phyloP scores from a whole-genome alignment of 2,113 vertebrate species.

The Chaetops frenatus region DNA sequence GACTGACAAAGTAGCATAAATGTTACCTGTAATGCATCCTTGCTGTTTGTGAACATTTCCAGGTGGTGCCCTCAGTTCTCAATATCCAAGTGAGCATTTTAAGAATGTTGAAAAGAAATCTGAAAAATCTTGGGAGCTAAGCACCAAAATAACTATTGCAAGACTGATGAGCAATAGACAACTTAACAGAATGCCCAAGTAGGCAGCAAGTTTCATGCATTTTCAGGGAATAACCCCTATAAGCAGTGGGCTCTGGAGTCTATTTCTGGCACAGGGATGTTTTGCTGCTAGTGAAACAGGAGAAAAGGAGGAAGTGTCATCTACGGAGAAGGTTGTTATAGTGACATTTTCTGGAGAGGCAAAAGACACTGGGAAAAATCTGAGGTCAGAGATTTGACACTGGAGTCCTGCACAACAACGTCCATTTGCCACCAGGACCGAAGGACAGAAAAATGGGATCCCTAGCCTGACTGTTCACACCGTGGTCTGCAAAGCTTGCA shows the following conservation, averaged over 20 bases:
- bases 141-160: background rate
- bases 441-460: background rate
- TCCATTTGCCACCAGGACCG: background rate
- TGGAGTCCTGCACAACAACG: background rate
- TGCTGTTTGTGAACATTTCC: background rate
- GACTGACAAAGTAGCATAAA: rapidly evolving
- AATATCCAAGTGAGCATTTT: background rate
- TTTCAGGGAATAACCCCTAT: rapidly evolving
- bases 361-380: background rate
- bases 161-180: background rate
- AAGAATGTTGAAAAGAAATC: background rate
- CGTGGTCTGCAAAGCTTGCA: background rate
- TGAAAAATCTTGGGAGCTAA: background rate
- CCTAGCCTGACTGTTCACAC: background rate
- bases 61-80: background rate
- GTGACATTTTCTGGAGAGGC: background rate
- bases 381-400: background rate
- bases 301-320: background rate
- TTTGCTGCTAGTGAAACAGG: background rate
- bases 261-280: rapidly evolving
- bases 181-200: background rate
- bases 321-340: background rate
- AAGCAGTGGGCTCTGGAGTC: background rate
- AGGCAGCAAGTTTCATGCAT: background rate
- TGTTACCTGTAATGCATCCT: background rate